Conservation (phyloP, 2,888 invertebrate genomes). For the Cheilosia soror region DNA sequence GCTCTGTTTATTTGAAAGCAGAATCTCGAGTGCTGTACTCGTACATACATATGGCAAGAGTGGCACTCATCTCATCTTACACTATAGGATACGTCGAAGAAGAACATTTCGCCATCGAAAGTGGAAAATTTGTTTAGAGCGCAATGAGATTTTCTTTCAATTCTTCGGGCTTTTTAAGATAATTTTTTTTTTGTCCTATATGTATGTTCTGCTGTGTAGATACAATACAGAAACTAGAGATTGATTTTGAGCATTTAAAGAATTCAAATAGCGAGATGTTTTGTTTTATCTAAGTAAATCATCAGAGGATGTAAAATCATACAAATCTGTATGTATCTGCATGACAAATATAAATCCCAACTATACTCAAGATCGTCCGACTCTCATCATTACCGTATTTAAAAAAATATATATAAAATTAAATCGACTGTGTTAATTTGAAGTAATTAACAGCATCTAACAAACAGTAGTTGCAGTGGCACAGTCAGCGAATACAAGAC, state of each 20-base stretch:
- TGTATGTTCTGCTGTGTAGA: not conserved
- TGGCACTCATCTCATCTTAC: slow-evolving; percentile 24
- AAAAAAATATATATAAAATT: too few relatives aligned
- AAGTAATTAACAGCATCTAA: slow-evolving; percentile 24
- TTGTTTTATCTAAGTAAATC: too few relatives aligned
- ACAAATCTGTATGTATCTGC: too few relatives aligned
- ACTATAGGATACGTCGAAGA: slow-evolving; percentile 3
- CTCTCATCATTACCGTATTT: too few relatives aligned
- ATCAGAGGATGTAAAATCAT: too few relatives aligned
- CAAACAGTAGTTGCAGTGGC: not conserved
- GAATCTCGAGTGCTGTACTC: not conserved
- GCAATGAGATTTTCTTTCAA: slow-evolving; percentile 16
- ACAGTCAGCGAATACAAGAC: slow-evolving; percentile 14
- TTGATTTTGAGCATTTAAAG: not conserved
- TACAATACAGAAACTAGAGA: not conserved
- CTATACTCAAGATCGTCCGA: too few relatives aligned
- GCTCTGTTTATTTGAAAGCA: slow-evolving; percentile 49
- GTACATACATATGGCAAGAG: not conserved
- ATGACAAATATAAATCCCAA: too few relatives aligned
- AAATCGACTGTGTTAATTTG: too few relatives aligned
- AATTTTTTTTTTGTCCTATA: not conserved
- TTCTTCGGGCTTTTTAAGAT: not conserved
- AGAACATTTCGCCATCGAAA: slow-evolving; percentile 13
- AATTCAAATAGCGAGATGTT: too few relatives aligned
- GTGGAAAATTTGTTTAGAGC: slow-evolving; percentile 13